These are phyloP conservation scores for Daboia siamensis DNA, from an alignment of 2,113 vertebrate species.

Conservation along the genomic window DNA sequence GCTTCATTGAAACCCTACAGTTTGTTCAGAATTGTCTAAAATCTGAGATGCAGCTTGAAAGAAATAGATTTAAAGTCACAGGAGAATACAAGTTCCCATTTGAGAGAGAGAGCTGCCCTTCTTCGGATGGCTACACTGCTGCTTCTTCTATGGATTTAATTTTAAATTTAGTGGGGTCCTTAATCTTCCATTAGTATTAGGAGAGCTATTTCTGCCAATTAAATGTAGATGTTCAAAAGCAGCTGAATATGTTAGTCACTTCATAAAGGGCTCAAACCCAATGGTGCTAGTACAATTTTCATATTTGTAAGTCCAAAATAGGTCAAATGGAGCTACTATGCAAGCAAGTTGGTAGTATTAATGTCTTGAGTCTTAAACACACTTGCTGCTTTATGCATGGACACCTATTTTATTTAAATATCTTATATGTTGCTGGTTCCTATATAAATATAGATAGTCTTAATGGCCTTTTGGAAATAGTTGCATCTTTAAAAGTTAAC, in stretches of 20 bases:
- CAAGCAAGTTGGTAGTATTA: slow-evolving; percentile 54
- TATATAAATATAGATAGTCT: slow-evolving; percentile 58
- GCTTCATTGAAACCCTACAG: not conserved
- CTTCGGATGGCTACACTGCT: slow-evolving; percentile 50
- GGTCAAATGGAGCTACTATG: slow-evolving; percentile 56
- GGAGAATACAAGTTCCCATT: slow-evolving; percentile 39
- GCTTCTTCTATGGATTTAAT: slow-evolving; percentile 48
- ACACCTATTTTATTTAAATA: slow-evolving; percentile 53
- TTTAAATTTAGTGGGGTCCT: slow-evolving; percentile 2
- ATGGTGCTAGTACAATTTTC: slow-evolving; percentile 72
- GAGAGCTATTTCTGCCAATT: slow-evolving; percentile 54
- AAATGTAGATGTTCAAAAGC: slow-evolving; percentile 62
- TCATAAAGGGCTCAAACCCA: slow-evolving; percentile 69
- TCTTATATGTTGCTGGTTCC: slow-evolving; percentile 59
- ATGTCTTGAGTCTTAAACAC: slow-evolving; percentile 46
- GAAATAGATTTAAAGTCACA: slow-evolving; percentile 22
- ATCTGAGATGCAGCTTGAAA: not conserved
- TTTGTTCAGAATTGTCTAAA: not conserved
- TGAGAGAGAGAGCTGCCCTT: slow-evolving; percentile 31
- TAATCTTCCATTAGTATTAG: slow-evolving; percentile 38
- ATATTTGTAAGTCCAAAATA: slow-evolving; percentile 60
- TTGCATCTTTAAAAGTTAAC: slow-evolving; percentile 54
- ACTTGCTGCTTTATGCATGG: slow-evolving; percentile 42
- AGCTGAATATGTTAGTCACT: slow-evolving; percentile 50
- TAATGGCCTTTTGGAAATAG: slow-evolving; percentile 44